Evolutionary conservation across 2,797 vertebrate genomes (phyloP).

Genomic region (Nasua narica): DNA sequence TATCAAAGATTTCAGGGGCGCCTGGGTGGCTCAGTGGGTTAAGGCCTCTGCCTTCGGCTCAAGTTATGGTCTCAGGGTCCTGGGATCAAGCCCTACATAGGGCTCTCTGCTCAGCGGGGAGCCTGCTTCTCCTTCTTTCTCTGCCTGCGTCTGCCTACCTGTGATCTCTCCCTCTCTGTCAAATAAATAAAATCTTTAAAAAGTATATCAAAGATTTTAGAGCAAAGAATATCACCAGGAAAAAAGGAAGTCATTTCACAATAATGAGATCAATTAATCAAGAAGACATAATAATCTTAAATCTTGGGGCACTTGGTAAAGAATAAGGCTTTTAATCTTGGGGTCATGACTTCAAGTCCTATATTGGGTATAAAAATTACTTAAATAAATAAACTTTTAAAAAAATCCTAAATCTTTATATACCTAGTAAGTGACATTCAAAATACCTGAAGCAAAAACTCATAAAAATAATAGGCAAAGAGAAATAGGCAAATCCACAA

Average conservation of each 20-base stretch:
- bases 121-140: too few relatives aligned
- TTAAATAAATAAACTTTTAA: background rate
- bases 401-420: background rate
- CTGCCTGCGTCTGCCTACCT: too few relatives aligned
- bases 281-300: background rate
- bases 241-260: background rate
- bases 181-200: too few relatives aligned
- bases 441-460: background rate
- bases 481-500: background rate
- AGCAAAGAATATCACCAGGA: background rate
- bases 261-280: background rate
- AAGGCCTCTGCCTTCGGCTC: too few relatives aligned
- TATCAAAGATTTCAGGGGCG: background rate
- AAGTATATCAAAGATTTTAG: background rate
- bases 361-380: background rate
- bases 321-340: background rate
- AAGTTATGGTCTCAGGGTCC: too few relatives aligned
- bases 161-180: too few relatives aligned
- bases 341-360: background rate
- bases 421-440: background rate
- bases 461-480: background rate
- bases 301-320: background rate
- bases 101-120: too few relatives aligned
- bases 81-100: too few relatives aligned
- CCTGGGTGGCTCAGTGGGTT: too few relatives aligned